Evolutionary conservation across 2,888 invertebrate species (phyloP).

Genomic region (Agriopis leucophaearia): DNA sequence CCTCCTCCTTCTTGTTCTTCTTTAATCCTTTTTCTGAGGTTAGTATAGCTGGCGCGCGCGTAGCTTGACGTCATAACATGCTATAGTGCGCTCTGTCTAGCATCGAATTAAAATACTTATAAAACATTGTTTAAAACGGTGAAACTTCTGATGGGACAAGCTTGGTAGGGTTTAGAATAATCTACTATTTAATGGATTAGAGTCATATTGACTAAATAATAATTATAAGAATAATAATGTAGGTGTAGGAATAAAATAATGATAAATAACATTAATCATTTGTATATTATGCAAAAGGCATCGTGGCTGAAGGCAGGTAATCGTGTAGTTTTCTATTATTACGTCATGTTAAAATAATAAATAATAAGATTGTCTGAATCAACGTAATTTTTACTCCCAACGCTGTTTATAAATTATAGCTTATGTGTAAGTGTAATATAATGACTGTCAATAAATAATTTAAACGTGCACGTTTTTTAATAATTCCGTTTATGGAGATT

Average conservation of each 20-base stretch:
- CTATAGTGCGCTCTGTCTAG: too few species aligned
- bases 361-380: constrained; percentile 16
- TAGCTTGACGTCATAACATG: too few species aligned
- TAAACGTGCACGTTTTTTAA: constrained; percentile 37
- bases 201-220: background rate
- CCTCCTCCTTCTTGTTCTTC: too few species aligned
- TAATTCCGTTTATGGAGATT: background rate
- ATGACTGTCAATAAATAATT: constrained; percentile 45
- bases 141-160: too few species aligned
- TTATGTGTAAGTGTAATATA: constrained; percentile 48
- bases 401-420: constrained; percentile 40
- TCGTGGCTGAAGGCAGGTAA: constrained; percentile 16
- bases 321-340: constrained; percentile 29
- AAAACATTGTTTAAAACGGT: too few species aligned
- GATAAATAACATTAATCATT: constrained; percentile 2
- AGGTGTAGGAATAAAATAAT: constrained; percentile 7
- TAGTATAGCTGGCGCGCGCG: too few species aligned
- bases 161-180: background rate
- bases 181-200: background rate
- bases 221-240: constrained; percentile 6
- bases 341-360: constrained; percentile 13
- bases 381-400: constrained; percentile 42
- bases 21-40: too few species aligned
- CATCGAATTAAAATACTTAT: too few species aligned
- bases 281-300: constrained; percentile 14